A percentile compares a stretch with the other conserved stretches of the same genome.
phyloP scores from a whole-genome alignment of 2,888 invertebrate species.

The Nomada fucata region DNA sequence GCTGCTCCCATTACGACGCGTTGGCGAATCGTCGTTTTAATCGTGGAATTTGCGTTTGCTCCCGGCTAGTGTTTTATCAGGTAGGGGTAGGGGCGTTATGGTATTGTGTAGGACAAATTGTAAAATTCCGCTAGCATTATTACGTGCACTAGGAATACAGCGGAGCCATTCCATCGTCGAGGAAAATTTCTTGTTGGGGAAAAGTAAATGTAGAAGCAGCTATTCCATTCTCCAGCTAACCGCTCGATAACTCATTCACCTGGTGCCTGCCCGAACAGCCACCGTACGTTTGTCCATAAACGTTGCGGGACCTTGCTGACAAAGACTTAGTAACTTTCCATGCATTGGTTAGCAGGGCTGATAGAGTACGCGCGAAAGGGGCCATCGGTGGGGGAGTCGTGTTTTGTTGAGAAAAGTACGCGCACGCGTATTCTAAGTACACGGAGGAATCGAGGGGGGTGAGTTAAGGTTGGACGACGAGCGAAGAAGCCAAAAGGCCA shows the following conservation, averaged over 20 bases:
- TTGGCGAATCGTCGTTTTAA: constrained; percentile 18
- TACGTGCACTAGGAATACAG: not conserved
- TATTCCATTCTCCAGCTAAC: not conserved
- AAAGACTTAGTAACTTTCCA: constrained; percentile 66
- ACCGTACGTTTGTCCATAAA: constrained; percentile 54
- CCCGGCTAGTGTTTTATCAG: not conserved
- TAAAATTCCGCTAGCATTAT: constrained; percentile 4
- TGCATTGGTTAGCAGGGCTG: constrained; percentile 78
- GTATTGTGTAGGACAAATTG: constrained; percentile 11
- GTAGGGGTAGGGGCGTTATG: not conserved
- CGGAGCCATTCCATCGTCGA: not conserved
- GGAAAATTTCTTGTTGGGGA: not conserved
- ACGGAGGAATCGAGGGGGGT: constrained; percentile 3
- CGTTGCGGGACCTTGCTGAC: constrained; percentile 48
- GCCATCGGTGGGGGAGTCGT: constrained; percentile 26
- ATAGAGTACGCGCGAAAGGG: constrained; percentile 46
- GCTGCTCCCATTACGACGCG: not conserved
- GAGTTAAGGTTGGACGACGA: not conserved
- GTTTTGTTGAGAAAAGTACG: constrained; percentile 51
- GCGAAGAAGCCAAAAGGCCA: constrained; percentile 24
- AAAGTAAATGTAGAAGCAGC: not conserved
- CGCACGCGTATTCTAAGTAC: not conserved
- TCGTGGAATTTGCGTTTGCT: not conserved
- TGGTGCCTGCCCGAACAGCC: constrained; percentile 22
- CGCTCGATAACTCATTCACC: constrained; percentile 46